Evolutionary conservation across 2,113 vertebrate species (phyloP), one percentile per base, ranked within the genome.

Genomic region (Alexandromys fortis): DNA sequence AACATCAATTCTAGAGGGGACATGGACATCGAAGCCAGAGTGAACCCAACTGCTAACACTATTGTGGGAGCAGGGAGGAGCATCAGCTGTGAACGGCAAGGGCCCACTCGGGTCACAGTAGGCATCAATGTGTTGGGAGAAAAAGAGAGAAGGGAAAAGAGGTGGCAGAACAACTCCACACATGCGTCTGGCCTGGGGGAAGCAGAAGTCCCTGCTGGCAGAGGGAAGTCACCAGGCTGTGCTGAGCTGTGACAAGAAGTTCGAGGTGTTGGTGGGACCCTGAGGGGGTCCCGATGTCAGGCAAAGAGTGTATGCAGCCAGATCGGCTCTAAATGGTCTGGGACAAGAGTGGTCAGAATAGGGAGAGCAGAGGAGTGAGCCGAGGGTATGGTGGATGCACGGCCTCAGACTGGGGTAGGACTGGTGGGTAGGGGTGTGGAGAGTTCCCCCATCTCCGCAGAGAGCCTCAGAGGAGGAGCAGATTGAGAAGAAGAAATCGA

Each of bases 371-470:
- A 4, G 8, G 19, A 13, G 75, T 16, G 11, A 63, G 19, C 14
- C 24, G 86, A 52, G 47, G 1, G 0, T 17, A 1, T 2, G 4
- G 10, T 72, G 1, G 4, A n/a, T 7, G 30, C 35, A 10, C 7
- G 0, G 49, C 55, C 30, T 42, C 0, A 81, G 28, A 7, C 89
- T 2, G 16, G 45, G 63, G 28, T 1, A 2, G 83, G 3, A 0
- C 87, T 3, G 4, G 33, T 0, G 4, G 1, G 45, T 45, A 55
- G 24, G 38, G 13, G 1, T 3, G 14, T n/a, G 30, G 52, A 7
- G 24, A 45, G 13, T 9, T 22, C 72, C 21, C 38, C 8, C 35
- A 9, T 21, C 17, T 19, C 7, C 3, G 2, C 35, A n/a, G 33
- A 1, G 47, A 93, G 72, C 47, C 68, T 73, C 6, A 1, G 35